phyloP scores from a whole-genome alignment of 2,113 vertebrate species.

The Passer montanus region DNA sequence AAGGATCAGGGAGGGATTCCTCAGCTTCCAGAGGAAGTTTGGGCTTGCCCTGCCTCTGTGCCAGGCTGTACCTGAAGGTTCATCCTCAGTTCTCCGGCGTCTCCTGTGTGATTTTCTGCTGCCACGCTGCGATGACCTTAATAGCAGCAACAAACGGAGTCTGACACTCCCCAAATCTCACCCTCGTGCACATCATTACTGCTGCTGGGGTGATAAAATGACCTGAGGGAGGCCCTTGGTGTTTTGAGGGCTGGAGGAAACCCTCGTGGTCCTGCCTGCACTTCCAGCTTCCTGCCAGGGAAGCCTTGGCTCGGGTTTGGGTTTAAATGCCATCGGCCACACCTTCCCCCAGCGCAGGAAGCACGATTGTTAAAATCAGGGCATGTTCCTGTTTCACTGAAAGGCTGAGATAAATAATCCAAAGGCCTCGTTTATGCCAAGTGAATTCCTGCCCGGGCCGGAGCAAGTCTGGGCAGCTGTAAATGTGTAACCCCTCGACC shows the following conservation, averaged over 20 bases:
- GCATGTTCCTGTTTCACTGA: constrained; percentile 73
- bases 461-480: constrained; percentile 5
- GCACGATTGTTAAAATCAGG: constrained; percentile 72
- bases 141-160: fast-evolving
- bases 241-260: not conserved
- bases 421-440: constrained; percentile 60
- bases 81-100: not conserved
- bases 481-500: not conserved
- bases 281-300: constrained; percentile 29
- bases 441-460: constrained; percentile 55
- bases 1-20: not conserved
- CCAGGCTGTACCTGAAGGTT: not conserved
- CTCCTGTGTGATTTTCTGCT: not conserved
- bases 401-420: constrained; percentile 72
- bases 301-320: not conserved
- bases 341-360: constrained; percentile 67
- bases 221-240: not conserved
- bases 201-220: not conserved
- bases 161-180: fast-evolving
- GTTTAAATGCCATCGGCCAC: constrained; percentile 61
- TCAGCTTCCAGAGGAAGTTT: not conserved
- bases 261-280: constrained; percentile 1
- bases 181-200: fast-evolving
- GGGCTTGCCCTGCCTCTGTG: not conserved
- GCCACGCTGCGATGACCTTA: not conserved